A percentile compares a stretch with the other conserved stretches of the same genome.
These are phyloP conservation scores for Psilopsiagon aurifrons DNA, from an alignment of 2,113 vertebrate genomes.

Conservation along the genomic window DNA sequence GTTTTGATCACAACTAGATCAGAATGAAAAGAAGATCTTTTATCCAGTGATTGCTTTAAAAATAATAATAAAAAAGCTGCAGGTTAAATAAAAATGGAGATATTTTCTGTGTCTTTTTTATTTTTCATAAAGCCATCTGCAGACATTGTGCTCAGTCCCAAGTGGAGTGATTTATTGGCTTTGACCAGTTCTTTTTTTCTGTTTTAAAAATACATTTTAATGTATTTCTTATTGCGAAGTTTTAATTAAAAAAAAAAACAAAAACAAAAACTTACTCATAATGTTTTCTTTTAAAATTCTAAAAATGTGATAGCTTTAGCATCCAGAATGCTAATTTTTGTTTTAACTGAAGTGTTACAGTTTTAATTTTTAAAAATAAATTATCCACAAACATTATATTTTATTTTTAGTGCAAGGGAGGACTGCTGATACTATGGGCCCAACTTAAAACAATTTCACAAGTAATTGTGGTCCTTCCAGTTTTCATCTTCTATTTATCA, in stretches of 20 bases:
- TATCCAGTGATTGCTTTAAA: neutral
- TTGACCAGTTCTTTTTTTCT: neutral
- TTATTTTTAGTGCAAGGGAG: neutral
- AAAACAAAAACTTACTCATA: neutral
- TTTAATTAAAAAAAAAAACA: neutral
- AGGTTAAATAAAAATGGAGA: neutral
- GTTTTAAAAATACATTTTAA: neutral
- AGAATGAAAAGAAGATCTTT: neutral
- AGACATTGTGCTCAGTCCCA: neutral
- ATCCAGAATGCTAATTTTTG: neutral
- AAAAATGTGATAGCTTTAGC: neutral
- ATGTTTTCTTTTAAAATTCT: neutral
- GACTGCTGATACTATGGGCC: neutral
- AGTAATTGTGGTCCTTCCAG: neutral
- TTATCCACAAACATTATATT: neutral
- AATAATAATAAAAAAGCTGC: neutral
- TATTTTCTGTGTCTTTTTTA: neutral
- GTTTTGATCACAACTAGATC: neutral
- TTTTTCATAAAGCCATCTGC: neutral
- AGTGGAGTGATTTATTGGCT: neutral
- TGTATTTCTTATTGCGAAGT: neutral
- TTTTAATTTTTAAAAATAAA: neutral
- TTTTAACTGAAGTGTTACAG: neutral
- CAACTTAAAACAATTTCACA: neutral
- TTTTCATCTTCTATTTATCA: neutral